phyloP scores from a whole-genome alignment of 2,888 invertebrate genomes.

The Mythimna lalbum region DNA sequence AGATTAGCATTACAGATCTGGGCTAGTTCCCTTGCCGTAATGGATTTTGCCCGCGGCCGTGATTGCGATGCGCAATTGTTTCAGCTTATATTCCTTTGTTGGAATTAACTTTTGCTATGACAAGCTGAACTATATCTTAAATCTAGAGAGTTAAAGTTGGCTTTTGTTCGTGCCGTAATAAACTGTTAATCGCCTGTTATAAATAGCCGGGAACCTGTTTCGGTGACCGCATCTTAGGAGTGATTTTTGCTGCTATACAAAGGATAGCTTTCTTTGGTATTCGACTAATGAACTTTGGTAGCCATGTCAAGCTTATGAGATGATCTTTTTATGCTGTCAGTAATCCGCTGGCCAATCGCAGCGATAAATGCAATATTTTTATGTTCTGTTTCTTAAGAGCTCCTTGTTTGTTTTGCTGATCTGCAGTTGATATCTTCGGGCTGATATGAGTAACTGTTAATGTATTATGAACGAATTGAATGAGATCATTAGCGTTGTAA shows the following conservation, averaged over 20 bases:
- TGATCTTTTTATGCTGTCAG: slow-evolving; percentile 26
- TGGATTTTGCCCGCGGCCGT: slow-evolving; percentile 66
- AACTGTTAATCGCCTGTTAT: slow-evolving; percentile 68
- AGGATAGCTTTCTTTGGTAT: slow-evolving; percentile 48
- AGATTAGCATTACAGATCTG: slow-evolving; percentile 60
- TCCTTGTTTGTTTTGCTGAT: slow-evolving; percentile 18
- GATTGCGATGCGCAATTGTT: slow-evolving; percentile 74
- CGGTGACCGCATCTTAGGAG: slow-evolving; percentile 63
- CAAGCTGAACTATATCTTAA: slow-evolving; percentile 47
- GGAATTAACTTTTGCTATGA: slow-evolving; percentile 56
- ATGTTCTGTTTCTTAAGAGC: not conserved
- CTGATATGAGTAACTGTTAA: slow-evolving; percentile 22
- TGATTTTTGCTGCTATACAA: slow-evolving; percentile 59
- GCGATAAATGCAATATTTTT: not conserved
- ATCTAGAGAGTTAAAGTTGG: slow-evolving; percentile 19
- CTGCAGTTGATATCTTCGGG: slow-evolving; percentile 11
- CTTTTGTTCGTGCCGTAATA: slow-evolving; percentile 32
- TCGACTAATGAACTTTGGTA: slow-evolving; percentile 40
- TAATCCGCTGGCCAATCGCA: slow-evolving; percentile 18
- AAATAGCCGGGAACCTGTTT: slow-evolving; percentile 72
- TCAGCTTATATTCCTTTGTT: slow-evolving; percentile 72
- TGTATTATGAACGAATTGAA: slow-evolving; percentile 42
- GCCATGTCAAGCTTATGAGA: slow-evolving; percentile 22
- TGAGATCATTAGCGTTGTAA: slow-evolving; percentile 53
- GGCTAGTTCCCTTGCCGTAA: slow-evolving; percentile 61